These are phyloP conservation scores for Elymnias hypermnestra DNA, from an alignment of 1,140 invertebrate species.

Conservation along the genomic window DNA sequence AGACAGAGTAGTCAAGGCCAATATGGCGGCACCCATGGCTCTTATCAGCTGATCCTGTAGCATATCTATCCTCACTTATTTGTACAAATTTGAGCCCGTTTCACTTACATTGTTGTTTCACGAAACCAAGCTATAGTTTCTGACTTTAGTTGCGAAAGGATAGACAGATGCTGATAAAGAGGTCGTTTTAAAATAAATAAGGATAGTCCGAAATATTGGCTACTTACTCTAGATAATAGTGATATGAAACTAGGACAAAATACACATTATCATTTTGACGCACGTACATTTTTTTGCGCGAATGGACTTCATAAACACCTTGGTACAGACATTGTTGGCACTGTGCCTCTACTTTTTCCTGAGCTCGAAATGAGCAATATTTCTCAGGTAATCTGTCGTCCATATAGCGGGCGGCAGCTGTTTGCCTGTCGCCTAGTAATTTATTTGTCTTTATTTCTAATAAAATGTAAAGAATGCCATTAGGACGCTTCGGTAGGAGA, in stretches of 20 bases:
- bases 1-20: no score
- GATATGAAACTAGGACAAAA: slow-evolving; percentile 10
- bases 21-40: no score
- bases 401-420: slow-evolving; percentile 23
- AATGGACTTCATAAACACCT: slow-evolving; percentile 32
- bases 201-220: no score
- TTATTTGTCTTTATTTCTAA: slow-evolving; percentile 26
- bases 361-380: slow-evolving; percentile 24
- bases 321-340: slow-evolving; percentile 37
- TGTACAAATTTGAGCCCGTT: no score
- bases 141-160: no score
- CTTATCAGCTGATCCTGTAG: no score
- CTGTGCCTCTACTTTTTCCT: slow-evolving; percentile 21
- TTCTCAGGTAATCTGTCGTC: slow-evolving; percentile 42
- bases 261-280: slow-evolving; percentile 12
- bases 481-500: slow-evolving; percentile 10
- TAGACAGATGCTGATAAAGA: no score
- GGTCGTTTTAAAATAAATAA: no score
- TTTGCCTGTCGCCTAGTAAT: slow-evolving; percentile 19
- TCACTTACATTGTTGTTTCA: no score
- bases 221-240: no score
- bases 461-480: slow-evolving; percentile 24
- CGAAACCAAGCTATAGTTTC: no score
- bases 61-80: no score
- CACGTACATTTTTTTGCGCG: slow-evolving; percentile 16